A percentile compares a stretch with the other conserved stretches of the same genome.
phyloP scores from a whole-genome alignment of 1,140 invertebrate species.

The Agrilus planipennis region DNA sequence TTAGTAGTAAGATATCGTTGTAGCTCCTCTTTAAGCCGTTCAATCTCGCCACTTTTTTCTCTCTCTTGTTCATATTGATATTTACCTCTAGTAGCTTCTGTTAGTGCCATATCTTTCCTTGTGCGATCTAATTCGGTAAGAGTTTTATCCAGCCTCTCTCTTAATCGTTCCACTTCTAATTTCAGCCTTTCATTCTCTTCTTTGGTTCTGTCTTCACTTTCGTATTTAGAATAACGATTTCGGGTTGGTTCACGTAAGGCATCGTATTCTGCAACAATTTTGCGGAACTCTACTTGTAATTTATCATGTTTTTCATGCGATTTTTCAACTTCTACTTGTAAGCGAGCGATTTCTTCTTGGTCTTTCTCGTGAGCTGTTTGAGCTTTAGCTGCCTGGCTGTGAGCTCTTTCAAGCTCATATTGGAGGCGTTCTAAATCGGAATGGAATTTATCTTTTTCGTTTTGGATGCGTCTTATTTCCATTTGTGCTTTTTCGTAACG shows the following conservation, averaged over 20 bases:
- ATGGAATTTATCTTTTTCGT: conserved; percentile 75
- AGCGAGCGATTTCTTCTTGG: conserved; percentile 75
- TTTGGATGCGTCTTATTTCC: conserved; percentile 66
- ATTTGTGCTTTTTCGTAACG: conserved; percentile 79
- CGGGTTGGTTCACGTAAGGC: conserved; percentile 45
- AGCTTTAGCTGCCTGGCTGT: conserved; percentile 70
- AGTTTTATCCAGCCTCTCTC: conserved; percentile 71
- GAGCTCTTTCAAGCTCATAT: conserved; percentile 73
- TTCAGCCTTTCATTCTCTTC: conserved; percentile 69
- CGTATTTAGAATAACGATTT: conserved; percentile 71
- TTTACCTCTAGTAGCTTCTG: conserved; percentile 69
- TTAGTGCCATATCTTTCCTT: conserved; percentile 60
- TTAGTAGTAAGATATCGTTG: conserved; percentile 53
- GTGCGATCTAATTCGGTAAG: conserved; percentile 63
- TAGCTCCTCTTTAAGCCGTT: conserved; percentile 59
- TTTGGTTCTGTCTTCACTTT: conserved; percentile 57
- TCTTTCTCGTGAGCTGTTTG: conserved; percentile 74
- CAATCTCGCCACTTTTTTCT: conserved; percentile 48
- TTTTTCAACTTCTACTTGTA: conserved; percentile 80
- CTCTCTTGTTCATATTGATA: conserved; percentile 81
- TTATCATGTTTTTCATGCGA: conserved; percentile 84
- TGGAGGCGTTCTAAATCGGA: conserved; percentile 72
- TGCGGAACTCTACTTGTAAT: conserved; percentile 65
- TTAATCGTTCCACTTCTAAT: conserved; percentile 70
- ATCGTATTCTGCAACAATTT: conserved; percentile 66